Base-by-base conservation (phyloP, 2,888 invertebrate species). In the Gnatocerus cornutus region DNA sequence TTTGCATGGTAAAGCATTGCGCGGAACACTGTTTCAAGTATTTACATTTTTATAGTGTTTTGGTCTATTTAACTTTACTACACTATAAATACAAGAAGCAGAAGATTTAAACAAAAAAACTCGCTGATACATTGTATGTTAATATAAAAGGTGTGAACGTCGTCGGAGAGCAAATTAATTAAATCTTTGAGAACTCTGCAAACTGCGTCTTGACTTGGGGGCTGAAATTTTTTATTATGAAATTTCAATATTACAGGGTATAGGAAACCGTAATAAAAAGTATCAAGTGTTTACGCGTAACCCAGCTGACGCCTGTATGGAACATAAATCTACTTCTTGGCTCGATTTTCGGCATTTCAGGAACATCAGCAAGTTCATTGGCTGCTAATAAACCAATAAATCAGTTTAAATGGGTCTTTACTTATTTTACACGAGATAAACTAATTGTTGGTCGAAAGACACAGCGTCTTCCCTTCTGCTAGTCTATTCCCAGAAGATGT, bases 271-370 rank as follows among this genome's bases (percentile, higher is more conserved):
- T 72, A 71, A 75, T 74, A 76, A 77, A 76, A 76, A 77, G 74
- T 74, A 76, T 77, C 73, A 73, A 75, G 76, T 78, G 77, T 78
- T 79, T 78, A 78, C 75, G 77, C 79, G 75, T 74, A 72, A 75
- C 71, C 76, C 80, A 80, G 79, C 80, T 79, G 80, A 80, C 79
- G 80, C 77, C 77, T 77, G 76, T 68, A 77, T 74, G 76, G 74
- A 73, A 76, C 74, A 79, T 79, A 79, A 79, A 79, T 79, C 76
- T 71, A 69, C 71, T 73, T 73, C 73, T 73, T 75, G 74, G 73
- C 71, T 73, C 59, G 74, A 73, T 74, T 77, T 75, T 74, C 71
- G 66, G 71, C 69, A 67, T 71, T 73, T 69, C 58, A 68, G 74
- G 72, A 63, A 72, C 74, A 73, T 77, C 75, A 71, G 74, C 74